Conservation (phyloP, 2,113 vertebrate genomes). For the Apeltes quadracus region DNA sequence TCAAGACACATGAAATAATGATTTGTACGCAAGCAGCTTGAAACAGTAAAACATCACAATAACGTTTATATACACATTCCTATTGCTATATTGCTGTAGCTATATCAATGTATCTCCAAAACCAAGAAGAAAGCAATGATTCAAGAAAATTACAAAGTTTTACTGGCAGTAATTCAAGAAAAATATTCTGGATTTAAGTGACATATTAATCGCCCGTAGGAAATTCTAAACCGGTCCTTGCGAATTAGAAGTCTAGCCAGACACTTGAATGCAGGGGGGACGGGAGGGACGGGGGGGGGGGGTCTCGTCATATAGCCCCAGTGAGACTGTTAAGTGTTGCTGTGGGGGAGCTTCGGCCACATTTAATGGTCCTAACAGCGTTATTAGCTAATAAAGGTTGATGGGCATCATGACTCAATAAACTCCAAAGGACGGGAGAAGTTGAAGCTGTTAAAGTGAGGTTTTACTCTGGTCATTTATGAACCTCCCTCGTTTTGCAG, state of each 20-base stretch:
- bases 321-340: slow-evolving; percentile 65
- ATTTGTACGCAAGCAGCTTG: no score
- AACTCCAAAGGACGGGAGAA: slow-evolving; percentile 58
- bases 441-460: slow-evolving; percentile 40
- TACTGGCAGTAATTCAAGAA: neutral
- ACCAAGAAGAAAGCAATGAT: neutral
- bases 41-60: no score
- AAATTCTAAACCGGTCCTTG: slow-evolving; percentile 28
- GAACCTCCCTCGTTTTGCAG: slow-evolving; percentile 15
- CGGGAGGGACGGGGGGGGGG: no score
- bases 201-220: slow-evolving; percentile 28
- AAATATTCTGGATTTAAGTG: slow-evolving; percentile 26
- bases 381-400: slow-evolving; percentile 81
- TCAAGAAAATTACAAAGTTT: slow-evolving; percentile 11
- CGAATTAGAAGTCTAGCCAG: slow-evolving; percentile 64
- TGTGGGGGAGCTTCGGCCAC: slow-evolving; percentile 56
- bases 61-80: no score
- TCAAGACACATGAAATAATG: no score
- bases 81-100: no score
- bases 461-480: slow-evolving; percentile 28
- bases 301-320: slow-evolving; percentile 53
- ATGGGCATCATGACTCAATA: slow-evolving; percentile 67
- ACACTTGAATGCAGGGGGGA: slow-evolving; percentile 42
- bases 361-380: slow-evolving; percentile 72
- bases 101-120: no score